Evolutionary conservation across 2,113 vertebrate species (phyloP).

Genomic region (Tauraco erythrolophus): DNA sequence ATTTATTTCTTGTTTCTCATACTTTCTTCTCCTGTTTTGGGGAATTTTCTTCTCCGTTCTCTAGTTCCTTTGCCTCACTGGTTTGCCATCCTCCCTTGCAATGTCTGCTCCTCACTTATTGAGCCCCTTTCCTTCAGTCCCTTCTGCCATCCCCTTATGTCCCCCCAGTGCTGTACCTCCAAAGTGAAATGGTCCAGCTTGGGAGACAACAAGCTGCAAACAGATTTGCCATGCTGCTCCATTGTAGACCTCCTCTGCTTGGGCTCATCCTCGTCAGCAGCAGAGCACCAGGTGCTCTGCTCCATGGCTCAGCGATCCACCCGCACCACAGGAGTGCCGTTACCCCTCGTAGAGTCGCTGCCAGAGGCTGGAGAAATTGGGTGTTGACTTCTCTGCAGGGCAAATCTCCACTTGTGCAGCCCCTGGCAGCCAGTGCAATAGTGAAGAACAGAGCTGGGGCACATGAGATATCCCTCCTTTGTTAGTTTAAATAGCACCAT

Average conservation of each 20-base stretch:
- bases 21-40: background rate
- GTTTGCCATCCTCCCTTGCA: background rate
- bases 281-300: background rate
- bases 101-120: background rate
- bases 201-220: background rate
- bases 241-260: background rate
- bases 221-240: background rate
- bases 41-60: background rate
- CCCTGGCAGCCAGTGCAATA: background rate
- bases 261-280: background rate
- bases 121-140: background rate
- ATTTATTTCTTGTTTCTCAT: background rate
- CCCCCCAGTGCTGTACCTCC: background rate
- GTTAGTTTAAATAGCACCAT: background rate
- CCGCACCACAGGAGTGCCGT: fast-evolving
- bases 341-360: fast-evolving
- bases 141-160: background rate
- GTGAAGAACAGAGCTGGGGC: background rate
- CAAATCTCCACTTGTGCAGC: background rate
- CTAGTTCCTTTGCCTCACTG: background rate
- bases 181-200: background rate
- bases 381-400: background rate
- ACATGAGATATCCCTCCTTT: fast-evolving
- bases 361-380: background rate
- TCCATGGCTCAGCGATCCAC: fast-evolving